Evolutionary conservation across 2,797 vertebrate genomes (phyloP), one percentile per base, ranked within the genome.

Genomic region (Pampus argenteus): DNA sequence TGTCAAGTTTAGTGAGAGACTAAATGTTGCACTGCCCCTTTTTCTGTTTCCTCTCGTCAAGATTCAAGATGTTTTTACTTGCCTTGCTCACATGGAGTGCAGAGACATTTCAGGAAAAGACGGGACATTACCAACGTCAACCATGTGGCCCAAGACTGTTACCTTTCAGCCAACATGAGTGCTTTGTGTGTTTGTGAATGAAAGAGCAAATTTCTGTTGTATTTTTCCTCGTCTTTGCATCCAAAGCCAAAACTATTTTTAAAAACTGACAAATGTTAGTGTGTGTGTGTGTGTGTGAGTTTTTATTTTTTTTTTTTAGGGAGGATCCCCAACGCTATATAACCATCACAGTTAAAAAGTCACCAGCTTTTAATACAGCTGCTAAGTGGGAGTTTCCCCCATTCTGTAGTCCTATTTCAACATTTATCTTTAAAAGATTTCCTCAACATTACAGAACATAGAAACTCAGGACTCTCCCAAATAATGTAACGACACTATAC

Each of bases 201-300:
- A 79, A 71, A 71, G 56, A 59, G 64, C 29, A 42, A 49, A 52
- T 40, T 11, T 4, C 38, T 70, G 54, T 66, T 4, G 49, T 68
- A 48, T 73, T 56, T 31, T 50, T 38, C 29, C 52, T 71, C 48
- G 38, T 42, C 28, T 68, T 66, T 64, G 61, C 47, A 66, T 76
- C 68, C 64, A 38, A 90, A 87, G 72, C 86, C 82, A 89, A 89
- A 87, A 7, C 6, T 70, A 60, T 64, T 85, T 82, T 76, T 71
- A 51, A 79, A 73, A 61, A 45, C 5, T 51, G 52, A 44, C 23
- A 48, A 49, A 47, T 40, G 55, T 62, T 40, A 8, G 7, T 61
- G 52, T 64, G 36, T 63, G 40, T 49, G n/a, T n/a, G n/a, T n/a
- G n/a, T n/a, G n/a, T n/a, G n/a, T n/a, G n/a, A n/a, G n/a, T n/a